Evolutionary conservation across 2,797 vertebrate genomes (phyloP).

Genomic region (Pipistrellus kuhlii): DNA sequence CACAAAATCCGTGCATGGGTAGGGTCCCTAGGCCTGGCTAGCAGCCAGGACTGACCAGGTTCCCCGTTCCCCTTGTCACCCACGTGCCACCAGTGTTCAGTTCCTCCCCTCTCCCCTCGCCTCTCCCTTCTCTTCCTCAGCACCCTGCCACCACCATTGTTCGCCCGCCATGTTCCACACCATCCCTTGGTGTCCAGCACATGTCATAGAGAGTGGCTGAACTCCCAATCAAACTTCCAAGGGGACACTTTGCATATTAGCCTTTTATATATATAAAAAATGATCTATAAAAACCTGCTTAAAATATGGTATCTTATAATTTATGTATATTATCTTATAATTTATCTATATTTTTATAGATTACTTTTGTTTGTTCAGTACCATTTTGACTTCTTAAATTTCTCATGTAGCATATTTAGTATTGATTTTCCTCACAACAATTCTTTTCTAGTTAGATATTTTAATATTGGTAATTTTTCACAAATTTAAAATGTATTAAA

Average conservation of each 20-base stretch:
- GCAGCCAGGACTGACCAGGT: no score
- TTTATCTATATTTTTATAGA: not conserved
- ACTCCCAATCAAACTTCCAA: no score
- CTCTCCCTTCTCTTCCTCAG: no score
- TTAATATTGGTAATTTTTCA: slow-evolving; percentile 7
- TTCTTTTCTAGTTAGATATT: not conserved
- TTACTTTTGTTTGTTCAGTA: not conserved
- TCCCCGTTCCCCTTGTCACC: no score
- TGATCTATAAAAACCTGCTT: not conserved
- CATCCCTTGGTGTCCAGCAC: no score
- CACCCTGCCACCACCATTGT: not conserved
- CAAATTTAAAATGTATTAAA: not conserved
- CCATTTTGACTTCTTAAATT: slow-evolving; percentile 26
- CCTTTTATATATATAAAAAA: not conserved
- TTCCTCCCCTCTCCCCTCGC: no score
- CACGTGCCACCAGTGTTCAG: no score
- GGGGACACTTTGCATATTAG: no score
- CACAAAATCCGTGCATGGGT: no score
- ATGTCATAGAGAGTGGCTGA: no score
- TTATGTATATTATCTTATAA: not conserved
- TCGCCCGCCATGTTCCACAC: no score
- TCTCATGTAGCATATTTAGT: not conserved
- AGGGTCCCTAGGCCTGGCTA: no score
- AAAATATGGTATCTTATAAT: not conserved
- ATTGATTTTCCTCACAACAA: not conserved